These are phyloP conservation scores for Cinclus cinclus DNA, from an alignment of 2,113 vertebrate genomes.

Conservation along the genomic window DNA sequence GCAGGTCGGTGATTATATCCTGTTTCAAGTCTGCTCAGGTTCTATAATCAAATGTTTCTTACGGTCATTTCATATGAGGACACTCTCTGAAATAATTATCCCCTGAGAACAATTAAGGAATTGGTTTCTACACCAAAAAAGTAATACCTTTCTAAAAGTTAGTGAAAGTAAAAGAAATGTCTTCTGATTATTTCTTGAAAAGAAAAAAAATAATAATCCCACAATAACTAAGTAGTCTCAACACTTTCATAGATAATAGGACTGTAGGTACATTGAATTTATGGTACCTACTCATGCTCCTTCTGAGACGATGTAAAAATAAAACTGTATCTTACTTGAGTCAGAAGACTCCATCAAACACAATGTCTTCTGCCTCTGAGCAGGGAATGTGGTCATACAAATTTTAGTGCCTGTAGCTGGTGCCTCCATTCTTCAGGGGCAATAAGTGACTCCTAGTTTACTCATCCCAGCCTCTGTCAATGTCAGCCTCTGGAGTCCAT, in stretches of 20 bases:
- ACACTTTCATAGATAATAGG: background rate
- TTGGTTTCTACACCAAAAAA: background rate
- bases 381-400: background rate
- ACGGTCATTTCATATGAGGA: background rate
- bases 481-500: background rate
- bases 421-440: background rate
- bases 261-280: background rate
- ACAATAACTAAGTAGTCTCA: accelerated
- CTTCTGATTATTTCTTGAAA: background rate
- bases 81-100: background rate
- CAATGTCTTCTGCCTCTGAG: background rate
- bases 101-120: background rate
- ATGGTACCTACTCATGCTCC: background rate
- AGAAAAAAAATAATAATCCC: background rate
- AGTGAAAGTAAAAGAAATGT: background rate
- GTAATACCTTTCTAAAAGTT: background rate
- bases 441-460: background rate
- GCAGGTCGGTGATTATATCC: background rate
- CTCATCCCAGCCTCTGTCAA: background rate
- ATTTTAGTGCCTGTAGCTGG: background rate
- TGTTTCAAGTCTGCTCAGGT: background rate
- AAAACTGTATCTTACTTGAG: background rate
- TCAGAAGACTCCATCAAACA: background rate
- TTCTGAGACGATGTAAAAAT: background rate
- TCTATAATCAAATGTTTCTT: background rate